phyloP scores from a whole-genome alignment of 2,888 invertebrate genomes.

The Apamea anceps region DNA sequence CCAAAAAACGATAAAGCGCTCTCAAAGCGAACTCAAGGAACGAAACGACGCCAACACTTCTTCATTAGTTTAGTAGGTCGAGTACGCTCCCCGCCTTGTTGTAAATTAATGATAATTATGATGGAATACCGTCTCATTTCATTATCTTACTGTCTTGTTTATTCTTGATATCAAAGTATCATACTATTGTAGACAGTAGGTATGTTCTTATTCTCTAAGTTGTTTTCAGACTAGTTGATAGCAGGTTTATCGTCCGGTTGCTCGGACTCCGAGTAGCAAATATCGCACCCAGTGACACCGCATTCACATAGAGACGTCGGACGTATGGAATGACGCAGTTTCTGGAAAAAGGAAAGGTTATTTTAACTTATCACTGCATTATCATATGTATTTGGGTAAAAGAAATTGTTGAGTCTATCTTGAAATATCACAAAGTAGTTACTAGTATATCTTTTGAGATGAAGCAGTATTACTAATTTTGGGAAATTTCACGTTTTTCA shows the following conservation, averaged over 20 bases:
- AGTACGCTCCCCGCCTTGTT: conserved; percentile 76
- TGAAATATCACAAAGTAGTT: conserved; percentile 1
- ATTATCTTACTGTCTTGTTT: conserved; percentile 81
- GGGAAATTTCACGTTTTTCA: background rate
- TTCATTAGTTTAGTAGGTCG: conserved; percentile 77
- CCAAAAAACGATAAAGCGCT: conserved; percentile 7
- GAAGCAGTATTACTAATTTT: background rate
- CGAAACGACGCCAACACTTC: conserved; percentile 41
- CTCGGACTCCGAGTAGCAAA: conserved; percentile 87
- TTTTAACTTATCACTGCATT: conserved; percentile 14
- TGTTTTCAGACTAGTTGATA: conserved; percentile 81
- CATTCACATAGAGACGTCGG: conserved; percentile 94
- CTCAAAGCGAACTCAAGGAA: conserved; percentile 21
- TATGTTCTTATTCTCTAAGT: conserved; percentile 61
- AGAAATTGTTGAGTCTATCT: background rate
- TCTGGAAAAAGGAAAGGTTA: conserved; percentile 89
- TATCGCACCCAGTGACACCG: conserved; percentile 94
- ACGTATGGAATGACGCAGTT: conserved; percentile 93
- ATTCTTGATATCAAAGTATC: conserved; percentile 78
- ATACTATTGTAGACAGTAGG: conserved; percentile 64
- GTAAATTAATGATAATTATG: conserved; percentile 82
- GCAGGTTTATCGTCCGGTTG: conserved; percentile 84
- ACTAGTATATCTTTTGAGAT: background rate
- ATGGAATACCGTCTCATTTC: conserved; percentile 76
- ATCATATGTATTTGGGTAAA: background rate